These are phyloP conservation scores for Cynoglossus semilaevis DNA, from an alignment of 2,113 vertebrate species.

Conservation along the genomic window DNA sequence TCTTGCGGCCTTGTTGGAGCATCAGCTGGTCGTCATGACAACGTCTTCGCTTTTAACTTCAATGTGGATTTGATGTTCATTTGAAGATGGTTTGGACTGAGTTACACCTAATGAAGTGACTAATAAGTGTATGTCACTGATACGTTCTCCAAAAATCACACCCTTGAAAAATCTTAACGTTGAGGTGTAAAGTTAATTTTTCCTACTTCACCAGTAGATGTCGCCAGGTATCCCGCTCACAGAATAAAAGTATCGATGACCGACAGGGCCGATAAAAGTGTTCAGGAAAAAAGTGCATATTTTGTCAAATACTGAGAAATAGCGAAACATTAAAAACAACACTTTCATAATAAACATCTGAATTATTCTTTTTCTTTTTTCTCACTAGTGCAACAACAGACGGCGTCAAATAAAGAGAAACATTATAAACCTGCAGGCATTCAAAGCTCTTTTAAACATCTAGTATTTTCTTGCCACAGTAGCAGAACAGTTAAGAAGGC, in stretches of 20 bases:
- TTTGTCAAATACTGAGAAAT: conserved; percentile 71
- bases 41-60: no score
- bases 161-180: neutral
- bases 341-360: conserved; percentile 76
- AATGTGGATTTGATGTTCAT: neutral
- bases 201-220: conserved; percentile 15
- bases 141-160: conserved; percentile 4
- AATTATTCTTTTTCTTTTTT: conserved; percentile 58
- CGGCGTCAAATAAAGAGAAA: conserved; percentile 62
- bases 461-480: conserved; percentile 72
- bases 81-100: conserved; percentile 6
- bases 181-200: conserved; percentile 4
- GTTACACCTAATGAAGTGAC: no score
- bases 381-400: conserved; percentile 77
- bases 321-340: conserved; percentile 72
- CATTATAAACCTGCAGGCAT: conserved; percentile 75
- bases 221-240: conserved; percentile 10
- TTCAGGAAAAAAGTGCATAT: conserved; percentile 66
- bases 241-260: conserved; percentile 24
- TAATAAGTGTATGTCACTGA: conserved; percentile 1
- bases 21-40: no score
- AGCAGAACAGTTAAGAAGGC: conserved; percentile 79
- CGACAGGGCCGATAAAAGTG: conserved; percentile 43
- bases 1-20: no score
- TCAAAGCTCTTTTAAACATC: conserved; percentile 73